phyloP scores from a whole-genome alignment of 2,113 vertebrate genomes.

The Ptilonorhynchus violaceus region DNA sequence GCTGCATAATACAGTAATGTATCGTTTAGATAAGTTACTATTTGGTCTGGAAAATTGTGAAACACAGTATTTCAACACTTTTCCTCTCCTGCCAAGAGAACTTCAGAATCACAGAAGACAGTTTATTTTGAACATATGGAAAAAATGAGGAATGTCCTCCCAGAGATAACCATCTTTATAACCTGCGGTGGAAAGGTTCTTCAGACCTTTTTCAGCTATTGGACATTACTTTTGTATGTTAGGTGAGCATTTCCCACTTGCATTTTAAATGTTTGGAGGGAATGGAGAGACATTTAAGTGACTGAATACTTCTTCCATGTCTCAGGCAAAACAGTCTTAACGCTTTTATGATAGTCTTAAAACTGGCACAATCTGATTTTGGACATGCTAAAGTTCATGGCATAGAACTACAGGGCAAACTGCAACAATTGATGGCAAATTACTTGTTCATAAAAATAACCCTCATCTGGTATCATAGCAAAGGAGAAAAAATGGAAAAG shows the following conservation, averaged over 20 bases:
- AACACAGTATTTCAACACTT: conserved; percentile 50
- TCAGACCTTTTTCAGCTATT: conserved; percentile 13
- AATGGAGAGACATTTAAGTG: background rate
- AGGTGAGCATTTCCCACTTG: conserved; percentile 6
- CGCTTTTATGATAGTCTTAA: background rate
- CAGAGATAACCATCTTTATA: conserved; percentile 28
- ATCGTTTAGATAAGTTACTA: background rate
- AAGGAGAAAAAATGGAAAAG: background rate
- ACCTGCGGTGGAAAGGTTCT: conserved; percentile 18
- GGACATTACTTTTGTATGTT: background rate
- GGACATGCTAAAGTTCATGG: background rate
- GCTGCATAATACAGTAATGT: background rate
- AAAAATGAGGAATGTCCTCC: conserved; percentile 22
- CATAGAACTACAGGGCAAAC: background rate
- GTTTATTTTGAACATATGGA: conserved; percentile 39
- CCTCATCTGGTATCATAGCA: background rate
- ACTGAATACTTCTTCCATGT: background rate
- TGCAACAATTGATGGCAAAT: background rate
- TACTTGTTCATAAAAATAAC: background rate
- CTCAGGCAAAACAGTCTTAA: background rate
- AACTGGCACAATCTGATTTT: background rate
- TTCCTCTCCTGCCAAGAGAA: conserved; percentile 25
- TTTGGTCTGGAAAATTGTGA: conserved; percentile 62
- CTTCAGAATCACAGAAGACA: conserved; percentile 4
- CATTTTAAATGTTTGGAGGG: background rate